Percentiles rank a stretch among this genome's conserved stretches.
Evolutionary conservation across 1,140 invertebrate genomes (phyloP).

Genomic region (Brachionus sp.): DNA sequence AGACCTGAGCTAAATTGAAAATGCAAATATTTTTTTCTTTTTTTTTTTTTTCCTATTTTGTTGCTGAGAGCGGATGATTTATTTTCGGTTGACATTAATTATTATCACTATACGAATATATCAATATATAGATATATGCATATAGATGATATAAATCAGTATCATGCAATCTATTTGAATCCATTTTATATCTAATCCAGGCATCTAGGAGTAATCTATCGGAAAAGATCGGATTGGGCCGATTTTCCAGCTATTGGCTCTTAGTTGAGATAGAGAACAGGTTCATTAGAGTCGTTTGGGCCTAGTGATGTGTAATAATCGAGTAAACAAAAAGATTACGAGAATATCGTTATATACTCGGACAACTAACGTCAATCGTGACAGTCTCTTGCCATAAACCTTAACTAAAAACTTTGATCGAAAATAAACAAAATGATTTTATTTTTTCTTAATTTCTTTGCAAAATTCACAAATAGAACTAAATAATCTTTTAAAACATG

Average conservation of each 20-base stretch:
- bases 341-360: conserved; percentile 10
- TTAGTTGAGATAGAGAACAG: background rate
- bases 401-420: background rate
- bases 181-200: background rate
- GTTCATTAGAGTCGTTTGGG: conserved; percentile 30
- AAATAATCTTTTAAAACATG: conserved; percentile 38
- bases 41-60: background rate
- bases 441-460: background rate
- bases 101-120: background rate
- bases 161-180: conserved; percentile 26
- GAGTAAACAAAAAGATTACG: conserved; percentile 23
- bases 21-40: conserved; percentile 16
- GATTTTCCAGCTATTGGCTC: conserved; percentile 1
- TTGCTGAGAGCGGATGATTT: background rate
- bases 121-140: background rate
- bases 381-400: background rate
- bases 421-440: background rate
- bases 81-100: conserved; percentile 15
- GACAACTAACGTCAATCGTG: background rate
- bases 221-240: conserved; percentile 15
- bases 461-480: background rate
- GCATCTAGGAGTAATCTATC: conserved; percentile 31
- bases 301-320: conserved; percentile 28
- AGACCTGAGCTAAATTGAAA: background rate
- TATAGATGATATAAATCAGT: conserved; percentile 16